Base-by-base conservation (phyloP, 2,797 vertebrate species). In the Ambastaia sidthimunki region DNA sequence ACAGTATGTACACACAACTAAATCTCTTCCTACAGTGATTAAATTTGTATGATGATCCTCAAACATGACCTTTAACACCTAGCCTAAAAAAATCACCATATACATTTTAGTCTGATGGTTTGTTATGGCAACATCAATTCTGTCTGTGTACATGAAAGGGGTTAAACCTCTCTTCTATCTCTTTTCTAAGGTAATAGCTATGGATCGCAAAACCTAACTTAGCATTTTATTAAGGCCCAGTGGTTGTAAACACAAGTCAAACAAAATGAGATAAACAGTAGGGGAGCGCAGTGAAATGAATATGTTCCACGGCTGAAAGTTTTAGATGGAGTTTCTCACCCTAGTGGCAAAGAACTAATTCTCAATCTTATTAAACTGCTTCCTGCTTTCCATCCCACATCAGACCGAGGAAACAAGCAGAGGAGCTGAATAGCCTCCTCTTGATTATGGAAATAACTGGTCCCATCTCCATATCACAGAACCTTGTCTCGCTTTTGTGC, bases 401-500 rank as follows among this genome's bases (percentile, higher is more conserved):
- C 52, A 80, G 70, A 73, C 47, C 19, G 50, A 66, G 50, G 59
- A 81, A 81, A 79, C 66, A 60, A 69, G 71, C 77, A 75, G 74
- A 80, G 55, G 60, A 84, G 77, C 78, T 78, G 52, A 83, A 83
- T 82, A 78, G 67, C 68, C 62, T 84, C 62, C 73, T 80, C 62
- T 83, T 82, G 82, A 84, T 85, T 86, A 83, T 83, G 71, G 70
- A 83, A 87, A 85, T 85, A 77, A 84, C 74, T 85, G 31, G 68
- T 76, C 62, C 52, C 71, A 83, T 85, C 70, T 83, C 77, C 74
- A 82, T 72, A 80, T 85, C 80, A 78, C 76, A 85, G 83, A 80
- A 72, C 62, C 81, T 81, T 48, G 65, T 60, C 63, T 74, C 73
- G 71, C 25, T 73, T 48, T 84, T 83, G 37, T 54, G 66, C 47